These are phyloP conservation scores for Temnothorax rugatulus DNA, from an alignment of 2,888 invertebrate species.

Conservation along the genomic window DNA sequence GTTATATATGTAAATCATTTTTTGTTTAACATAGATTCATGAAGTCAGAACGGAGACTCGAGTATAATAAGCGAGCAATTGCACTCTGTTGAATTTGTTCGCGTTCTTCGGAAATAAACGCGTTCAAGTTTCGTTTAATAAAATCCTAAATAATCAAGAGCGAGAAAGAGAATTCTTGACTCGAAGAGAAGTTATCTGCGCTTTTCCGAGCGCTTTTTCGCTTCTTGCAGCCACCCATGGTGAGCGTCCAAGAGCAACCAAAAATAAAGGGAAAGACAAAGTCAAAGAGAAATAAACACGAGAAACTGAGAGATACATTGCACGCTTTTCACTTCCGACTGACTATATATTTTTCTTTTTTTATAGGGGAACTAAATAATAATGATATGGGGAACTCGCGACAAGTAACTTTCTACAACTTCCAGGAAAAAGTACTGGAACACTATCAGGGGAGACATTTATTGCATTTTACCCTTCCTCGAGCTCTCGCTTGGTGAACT, in stretches of 20 bases:
- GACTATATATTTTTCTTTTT: conserved; percentile 8
- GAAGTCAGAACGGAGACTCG: background rate
- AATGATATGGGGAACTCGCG: conserved; percentile 70
- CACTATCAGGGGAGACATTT: conserved; percentile 40
- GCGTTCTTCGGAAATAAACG: conserved; percentile 1
- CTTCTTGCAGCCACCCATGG: conserved; percentile 43
- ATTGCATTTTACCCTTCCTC: conserved; percentile 57
- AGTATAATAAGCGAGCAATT: conserved; percentile 9
- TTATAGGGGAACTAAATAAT: conserved; percentile 68
- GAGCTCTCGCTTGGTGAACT: conserved; percentile 3
- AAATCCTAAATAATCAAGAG: conserved; percentile 24
- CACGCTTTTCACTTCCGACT: conserved; percentile 35
- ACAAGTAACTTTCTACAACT: conserved; percentile 66
- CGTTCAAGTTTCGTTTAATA: conserved; percentile 22
- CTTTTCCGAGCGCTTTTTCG: conserved; percentile 12
- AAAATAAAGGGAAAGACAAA: conserved; percentile 40
- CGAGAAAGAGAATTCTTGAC: conserved; percentile 35
- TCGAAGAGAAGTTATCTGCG: conserved; percentile 9
- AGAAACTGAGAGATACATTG: conserved; percentile 19
- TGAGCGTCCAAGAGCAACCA: conserved; percentile 40
- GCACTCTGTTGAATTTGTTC: background rate
- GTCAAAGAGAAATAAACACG: conserved; percentile 54
- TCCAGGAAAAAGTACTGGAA: conserved; percentile 50
- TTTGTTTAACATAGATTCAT: background rate
- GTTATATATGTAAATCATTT: background rate